Conservation (phyloP, 2,113 vertebrate species). For the Myiozetetes cayanensis region DNA sequence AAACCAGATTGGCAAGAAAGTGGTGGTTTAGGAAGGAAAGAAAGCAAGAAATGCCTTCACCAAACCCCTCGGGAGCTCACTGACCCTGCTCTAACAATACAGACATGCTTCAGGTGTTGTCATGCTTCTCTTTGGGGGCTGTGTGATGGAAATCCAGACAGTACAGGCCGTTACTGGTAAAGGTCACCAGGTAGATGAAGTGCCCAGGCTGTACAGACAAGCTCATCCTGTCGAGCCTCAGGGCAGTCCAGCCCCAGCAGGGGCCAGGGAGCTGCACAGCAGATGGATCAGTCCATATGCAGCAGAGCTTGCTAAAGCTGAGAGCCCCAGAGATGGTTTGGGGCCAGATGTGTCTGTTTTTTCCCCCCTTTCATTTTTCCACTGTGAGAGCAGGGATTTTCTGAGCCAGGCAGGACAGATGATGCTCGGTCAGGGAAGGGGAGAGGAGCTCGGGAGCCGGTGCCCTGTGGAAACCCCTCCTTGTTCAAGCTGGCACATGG, state of each 20-base stretch:
- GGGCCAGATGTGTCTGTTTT: neutral
- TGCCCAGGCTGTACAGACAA: neutral
- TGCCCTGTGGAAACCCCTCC: rapidly evolving
- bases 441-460: neutral
- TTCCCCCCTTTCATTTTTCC: neutral
- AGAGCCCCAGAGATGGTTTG: constrained; percentile 1
- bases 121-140: neutral
- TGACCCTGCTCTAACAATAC: neutral
- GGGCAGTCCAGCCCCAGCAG: neutral
- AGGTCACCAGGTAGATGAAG: neutral
- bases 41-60: neutral
- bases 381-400: neutral
- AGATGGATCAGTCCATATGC: neutral
- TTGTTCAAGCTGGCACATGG: neutral
- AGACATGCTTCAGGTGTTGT: neutral
- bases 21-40: neutral
- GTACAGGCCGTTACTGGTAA: neutral
- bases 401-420: neutral
- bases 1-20: neutral
- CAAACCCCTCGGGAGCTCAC: neutral
- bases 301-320: neutral
- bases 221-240: neutral
- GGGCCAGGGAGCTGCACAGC: neutral
- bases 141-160: neutral
- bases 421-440: neutral